A percentile compares a stretch with the other conserved stretches of the same genome.
Evolutionary conservation across 2,113 vertebrate genomes (phyloP).

Genomic region (Elachura formosa): DNA sequence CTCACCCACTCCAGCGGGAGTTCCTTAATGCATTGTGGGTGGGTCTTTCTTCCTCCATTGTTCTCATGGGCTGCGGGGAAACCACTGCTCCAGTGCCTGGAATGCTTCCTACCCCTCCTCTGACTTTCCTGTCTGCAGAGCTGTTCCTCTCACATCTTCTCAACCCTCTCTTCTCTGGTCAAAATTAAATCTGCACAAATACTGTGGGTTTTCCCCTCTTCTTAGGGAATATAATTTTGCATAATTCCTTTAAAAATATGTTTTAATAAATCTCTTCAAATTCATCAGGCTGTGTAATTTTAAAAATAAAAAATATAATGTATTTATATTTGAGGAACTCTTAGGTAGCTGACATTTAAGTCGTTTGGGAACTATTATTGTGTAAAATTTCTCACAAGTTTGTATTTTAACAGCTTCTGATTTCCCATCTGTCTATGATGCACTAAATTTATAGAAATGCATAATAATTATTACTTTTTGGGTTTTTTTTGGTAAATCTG

Average conservation of each 20-base stretch:
- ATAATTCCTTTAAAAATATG: background rate
- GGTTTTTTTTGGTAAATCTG: background rate
- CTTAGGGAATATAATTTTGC: background rate
- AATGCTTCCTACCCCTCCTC: rapidly evolving
- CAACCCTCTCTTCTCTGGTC: rapidly evolving
- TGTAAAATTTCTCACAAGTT: background rate
- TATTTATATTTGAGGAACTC: background rate
- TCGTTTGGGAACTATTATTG: background rate
- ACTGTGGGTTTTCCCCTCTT: rapidly evolving
- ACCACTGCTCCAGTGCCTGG: background rate
- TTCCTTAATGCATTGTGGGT: no score
- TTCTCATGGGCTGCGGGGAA: background rate
- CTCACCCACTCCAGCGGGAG: rapidly evolving
- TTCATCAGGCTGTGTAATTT: background rate
- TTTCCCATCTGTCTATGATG: background rate
- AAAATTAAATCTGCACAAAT: background rate
- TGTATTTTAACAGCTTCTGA: background rate
- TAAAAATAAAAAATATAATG: background rate
- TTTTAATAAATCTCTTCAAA: background rate
- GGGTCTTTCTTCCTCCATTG: no score
- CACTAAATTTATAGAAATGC: background rate
- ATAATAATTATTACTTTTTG: background rate
- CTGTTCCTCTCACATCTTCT: background rate
- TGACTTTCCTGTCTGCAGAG: background rate
- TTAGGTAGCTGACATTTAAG: background rate